Percentiles rank a stretch among this genome's conserved stretches.
Evolutionary conservation across 2,113 vertebrate genomes (phyloP).

Genomic region (Saccopteryx leptura): DNA sequence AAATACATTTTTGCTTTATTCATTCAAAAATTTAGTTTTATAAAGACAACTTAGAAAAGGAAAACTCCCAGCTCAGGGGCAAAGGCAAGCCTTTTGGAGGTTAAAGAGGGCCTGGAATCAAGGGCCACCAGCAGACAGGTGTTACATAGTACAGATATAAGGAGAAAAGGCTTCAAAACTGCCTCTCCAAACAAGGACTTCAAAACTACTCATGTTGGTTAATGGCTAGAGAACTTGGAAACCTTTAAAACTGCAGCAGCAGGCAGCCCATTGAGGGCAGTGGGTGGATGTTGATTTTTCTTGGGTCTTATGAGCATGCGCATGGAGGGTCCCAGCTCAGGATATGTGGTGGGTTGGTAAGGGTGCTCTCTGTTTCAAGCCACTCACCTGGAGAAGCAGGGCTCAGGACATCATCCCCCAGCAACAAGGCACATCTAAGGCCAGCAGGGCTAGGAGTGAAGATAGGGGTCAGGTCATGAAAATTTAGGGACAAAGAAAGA

Average conservation of each 20-base stretch:
- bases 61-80: constrained; percentile 20
- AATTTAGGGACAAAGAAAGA: neutral
- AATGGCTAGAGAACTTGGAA: neutral
- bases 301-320: neutral
- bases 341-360: neutral
- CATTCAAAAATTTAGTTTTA: neutral
- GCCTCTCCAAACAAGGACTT: neutral
- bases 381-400: neutral
- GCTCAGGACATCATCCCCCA: neutral
- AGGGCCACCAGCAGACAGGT: neutral
- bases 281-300: neutral
- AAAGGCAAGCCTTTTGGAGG: neutral
- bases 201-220: neutral
- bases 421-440: constrained; percentile 2
- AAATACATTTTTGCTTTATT: constrained; percentile 56
- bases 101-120: neutral
- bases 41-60: constrained; percentile 43
- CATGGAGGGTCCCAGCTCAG: neutral
- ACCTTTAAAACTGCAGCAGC: neutral
- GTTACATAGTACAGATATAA: neutral
- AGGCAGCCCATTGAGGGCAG: neutral
- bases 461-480: neutral
- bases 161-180: neutral
- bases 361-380: neutral
- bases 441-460: neutral